phyloP scores from a whole-genome alignment of 1,140 invertebrate genomes.

The Cylas formicarius region DNA sequence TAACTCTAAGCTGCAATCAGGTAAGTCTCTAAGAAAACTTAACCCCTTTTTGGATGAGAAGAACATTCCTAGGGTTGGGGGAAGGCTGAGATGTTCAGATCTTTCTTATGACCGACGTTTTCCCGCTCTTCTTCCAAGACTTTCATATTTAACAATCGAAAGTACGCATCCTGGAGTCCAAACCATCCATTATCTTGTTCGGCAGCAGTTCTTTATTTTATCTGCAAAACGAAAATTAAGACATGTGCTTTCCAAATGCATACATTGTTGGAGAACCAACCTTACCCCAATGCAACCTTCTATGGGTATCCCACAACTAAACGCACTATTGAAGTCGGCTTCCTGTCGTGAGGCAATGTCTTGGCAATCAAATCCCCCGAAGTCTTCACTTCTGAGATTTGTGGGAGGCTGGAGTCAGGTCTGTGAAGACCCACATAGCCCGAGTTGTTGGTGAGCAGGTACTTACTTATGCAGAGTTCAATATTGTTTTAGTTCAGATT shows the following conservation, averaged over 20 bases:
- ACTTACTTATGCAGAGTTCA: slow-evolving; percentile 3
- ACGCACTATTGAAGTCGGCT: too few species aligned
- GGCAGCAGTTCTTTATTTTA: slow-evolving; percentile 12
- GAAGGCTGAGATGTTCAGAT: slow-evolving; percentile 2
- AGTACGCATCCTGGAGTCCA: slow-evolving; percentile 17
- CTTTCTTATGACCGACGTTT: slow-evolving; percentile 6
- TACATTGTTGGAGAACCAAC: slow-evolving; percentile 11
- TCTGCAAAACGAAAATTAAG: slow-evolving; percentile 1
- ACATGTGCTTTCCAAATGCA: slow-evolving; percentile 7
- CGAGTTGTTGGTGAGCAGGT: slow-evolving; percentile 2
- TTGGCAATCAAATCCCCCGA: too few species aligned
- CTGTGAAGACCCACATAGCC: slow-evolving; percentile 4
- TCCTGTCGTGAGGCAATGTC: too few species aligned
- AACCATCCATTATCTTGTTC: slow-evolving; percentile 12
- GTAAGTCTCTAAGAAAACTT: too few species aligned
- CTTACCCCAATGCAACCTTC: slow-evolving; percentile 3
- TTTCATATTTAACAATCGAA: slow-evolving; percentile 12
- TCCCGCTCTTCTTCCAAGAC: slow-evolving; percentile 4
- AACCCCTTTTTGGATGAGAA: slow-evolving; percentile 8
- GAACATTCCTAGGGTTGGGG: slow-evolving; percentile 5
- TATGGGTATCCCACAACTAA: slow-evolving; percentile 19
- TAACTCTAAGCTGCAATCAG: too few species aligned
- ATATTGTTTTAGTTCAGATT: slow-evolving; percentile 3
- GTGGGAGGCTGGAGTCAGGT: too few species aligned
- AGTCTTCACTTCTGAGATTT: too few species aligned